phyloP scores from a whole-genome alignment of 2,797 vertebrate genomes.

The Natrix natrix region DNA sequence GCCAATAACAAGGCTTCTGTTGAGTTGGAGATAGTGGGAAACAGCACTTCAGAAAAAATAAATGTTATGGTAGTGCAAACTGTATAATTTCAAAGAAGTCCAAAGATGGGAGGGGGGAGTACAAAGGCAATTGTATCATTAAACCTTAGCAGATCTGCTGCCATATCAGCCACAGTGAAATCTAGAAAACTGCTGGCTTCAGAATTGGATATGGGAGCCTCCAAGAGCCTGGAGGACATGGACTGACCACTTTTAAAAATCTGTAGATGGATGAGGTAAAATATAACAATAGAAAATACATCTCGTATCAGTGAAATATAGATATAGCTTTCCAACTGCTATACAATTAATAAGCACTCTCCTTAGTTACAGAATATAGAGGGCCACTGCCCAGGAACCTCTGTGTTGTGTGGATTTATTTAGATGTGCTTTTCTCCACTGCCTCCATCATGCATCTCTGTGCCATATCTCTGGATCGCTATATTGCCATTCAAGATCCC shows the following conservation, averaged over 20 bases:
- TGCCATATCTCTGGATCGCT: slow-evolving; percentile 94
- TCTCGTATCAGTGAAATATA: background rate
- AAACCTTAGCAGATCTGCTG: background rate
- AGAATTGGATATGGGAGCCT: background rate
- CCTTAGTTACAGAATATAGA: slow-evolving; percentile 76
- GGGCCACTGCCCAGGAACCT: slow-evolving; percentile 89
- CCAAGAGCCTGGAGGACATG: background rate
- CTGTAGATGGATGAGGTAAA: background rate
- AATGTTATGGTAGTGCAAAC: background rate
- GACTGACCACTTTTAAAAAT: background rate
- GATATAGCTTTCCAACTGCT: background rate
- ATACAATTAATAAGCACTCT: slow-evolving; percentile 28
- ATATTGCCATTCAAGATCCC: slow-evolving; percentile 91
- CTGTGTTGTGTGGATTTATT: slow-evolving; percentile 93
- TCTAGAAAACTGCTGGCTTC: background rate
- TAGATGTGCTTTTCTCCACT: slow-evolving; percentile 94
- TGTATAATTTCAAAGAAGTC: background rate
- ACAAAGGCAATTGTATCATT: background rate
- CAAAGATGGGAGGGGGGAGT: background rate
- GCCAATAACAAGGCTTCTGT: background rate
- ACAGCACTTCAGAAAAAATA: background rate
- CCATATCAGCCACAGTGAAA: background rate
- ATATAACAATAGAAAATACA: background rate
- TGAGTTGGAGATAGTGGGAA: background rate
- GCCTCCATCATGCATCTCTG: slow-evolving; percentile 98